A percentile compares a stretch with the other conserved stretches of the same genome.
These are phyloP conservation scores for Galeopsomyia nigrocyanea DNA, from an alignment of 2,888 invertebrate genomes.

Conservation along the genomic window DNA sequence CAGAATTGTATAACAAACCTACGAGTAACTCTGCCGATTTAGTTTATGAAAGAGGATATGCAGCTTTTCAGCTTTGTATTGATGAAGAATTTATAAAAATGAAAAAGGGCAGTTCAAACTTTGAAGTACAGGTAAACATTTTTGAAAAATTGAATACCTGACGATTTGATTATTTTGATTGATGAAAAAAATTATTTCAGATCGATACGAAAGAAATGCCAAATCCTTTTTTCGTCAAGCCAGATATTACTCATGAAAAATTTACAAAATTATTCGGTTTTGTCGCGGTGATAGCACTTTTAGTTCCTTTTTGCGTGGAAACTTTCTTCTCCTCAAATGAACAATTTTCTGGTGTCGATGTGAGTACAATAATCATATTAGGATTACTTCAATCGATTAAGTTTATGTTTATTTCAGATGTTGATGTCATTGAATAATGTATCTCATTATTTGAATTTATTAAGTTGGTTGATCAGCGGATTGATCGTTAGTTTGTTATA, in stretches of 20 bases:
- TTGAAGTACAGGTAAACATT: conserved; percentile 5
- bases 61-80: conserved; percentile 29
- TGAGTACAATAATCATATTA: conserved; percentile 48
- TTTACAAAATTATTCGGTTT: conserved; percentile 50
- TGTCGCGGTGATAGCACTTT: conserved; percentile 54
- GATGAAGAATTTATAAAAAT: conserved; percentile 24
- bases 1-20: not conserved
- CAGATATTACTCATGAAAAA: conserved; percentile 44
- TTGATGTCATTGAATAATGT: conserved; percentile 63
- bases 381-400: not conserved
- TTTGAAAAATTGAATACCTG: conserved; percentile 10
- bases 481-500: conserved; percentile 54
- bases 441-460: conserved; percentile 55
- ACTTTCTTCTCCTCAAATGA: conserved; percentile 56
- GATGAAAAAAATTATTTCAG: no score
- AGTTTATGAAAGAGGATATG: no score
- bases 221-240: conserved; percentile 53
- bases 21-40: not conserved
- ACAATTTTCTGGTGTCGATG: conserved; percentile 60
- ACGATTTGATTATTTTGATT: not conserved
- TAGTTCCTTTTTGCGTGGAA: conserved; percentile 58
- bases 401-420: conserved; percentile 52
- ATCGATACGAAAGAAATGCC: conserved; percentile 59
- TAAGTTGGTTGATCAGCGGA: conserved; percentile 61
- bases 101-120: conserved; percentile 24